Conservation (phyloP, 2,113 vertebrate species). For the Proterorhinus semilunaris region DNA sequence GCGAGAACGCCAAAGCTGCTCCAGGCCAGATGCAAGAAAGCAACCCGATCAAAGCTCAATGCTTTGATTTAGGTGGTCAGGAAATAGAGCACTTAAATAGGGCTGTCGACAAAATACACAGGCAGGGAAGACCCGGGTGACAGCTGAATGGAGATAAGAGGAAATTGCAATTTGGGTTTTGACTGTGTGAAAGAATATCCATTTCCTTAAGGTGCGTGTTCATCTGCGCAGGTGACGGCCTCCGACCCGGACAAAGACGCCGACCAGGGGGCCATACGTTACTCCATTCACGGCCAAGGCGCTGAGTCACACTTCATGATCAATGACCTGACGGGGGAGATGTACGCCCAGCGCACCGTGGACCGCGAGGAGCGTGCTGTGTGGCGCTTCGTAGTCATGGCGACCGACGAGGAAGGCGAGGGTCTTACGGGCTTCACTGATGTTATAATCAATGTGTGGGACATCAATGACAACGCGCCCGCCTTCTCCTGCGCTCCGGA, state of each 20-base stretch:
- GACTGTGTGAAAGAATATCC: conserved; percentile 36
- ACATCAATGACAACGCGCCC: conserved; percentile 87
- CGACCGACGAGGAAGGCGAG: conserved; percentile 87
- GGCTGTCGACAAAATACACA: conserved; percentile 38
- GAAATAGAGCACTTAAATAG: conserved; percentile 45
- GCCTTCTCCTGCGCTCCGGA: conserved; percentile 78
- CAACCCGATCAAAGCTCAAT: conserved; percentile 42
- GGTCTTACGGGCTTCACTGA: conserved; percentile 90
- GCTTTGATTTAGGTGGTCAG: conserved; percentile 46
- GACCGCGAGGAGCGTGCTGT: conserved; percentile 84
- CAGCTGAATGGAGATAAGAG: conserved; percentile 42
- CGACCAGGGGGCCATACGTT: conserved; percentile 83
- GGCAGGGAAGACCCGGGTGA: conserved; percentile 19
- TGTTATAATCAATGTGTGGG: conserved; percentile 87
- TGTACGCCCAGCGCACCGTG: conserved; percentile 83
- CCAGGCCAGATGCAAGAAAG: conserved; percentile 21
- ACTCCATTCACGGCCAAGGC: conserved; percentile 86
- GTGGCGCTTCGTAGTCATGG: conserved; percentile 89
- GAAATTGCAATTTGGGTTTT: conserved; percentile 36
- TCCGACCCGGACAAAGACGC: conserved; percentile 84
- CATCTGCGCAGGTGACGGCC: conserved; percentile 80
- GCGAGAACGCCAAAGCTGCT: conserved; percentile 23
- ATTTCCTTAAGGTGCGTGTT: conserved; percentile 52
- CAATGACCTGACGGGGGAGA: conserved; percentile 84
- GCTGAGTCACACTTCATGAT: conserved; percentile 85